phyloP scores from a whole-genome alignment of 2,797 vertebrate genomes.

The Gobionotothen gibberifrons region DNA sequence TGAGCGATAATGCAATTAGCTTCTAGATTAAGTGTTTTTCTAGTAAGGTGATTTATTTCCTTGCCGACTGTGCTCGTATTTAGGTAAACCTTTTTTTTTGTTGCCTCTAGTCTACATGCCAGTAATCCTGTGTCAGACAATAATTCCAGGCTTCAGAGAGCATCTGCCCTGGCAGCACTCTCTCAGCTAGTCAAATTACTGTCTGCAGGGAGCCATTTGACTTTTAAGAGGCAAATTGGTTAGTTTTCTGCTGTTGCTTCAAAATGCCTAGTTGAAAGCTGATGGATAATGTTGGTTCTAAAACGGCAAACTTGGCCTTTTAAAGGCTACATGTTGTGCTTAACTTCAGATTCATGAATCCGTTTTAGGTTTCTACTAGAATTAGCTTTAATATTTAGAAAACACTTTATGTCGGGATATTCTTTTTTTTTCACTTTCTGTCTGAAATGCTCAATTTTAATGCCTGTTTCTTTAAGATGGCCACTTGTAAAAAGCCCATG shows the following conservation, averaged over 20 bases:
- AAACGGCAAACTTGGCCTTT: neutral
- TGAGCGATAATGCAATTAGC: slow-evolving; percentile 32
- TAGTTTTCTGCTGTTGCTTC: slow-evolving; percentile 35
- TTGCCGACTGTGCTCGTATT: slow-evolving; percentile 37
- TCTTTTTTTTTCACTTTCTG: no score
- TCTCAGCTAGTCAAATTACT: slow-evolving; percentile 50
- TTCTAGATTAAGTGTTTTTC: slow-evolving; percentile 4
- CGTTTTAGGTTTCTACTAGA: no score
- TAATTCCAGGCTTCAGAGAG: slow-evolving; percentile 70
- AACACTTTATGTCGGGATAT: no score
- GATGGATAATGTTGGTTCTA: slow-evolving; percentile 1
- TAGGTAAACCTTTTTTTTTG: neutral
- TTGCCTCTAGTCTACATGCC: slow-evolving; percentile 39
- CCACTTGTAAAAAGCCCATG: no score
- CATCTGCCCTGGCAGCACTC: slow-evolving; percentile 53
- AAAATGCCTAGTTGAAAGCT: slow-evolving; percentile 31
- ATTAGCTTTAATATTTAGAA: no score
- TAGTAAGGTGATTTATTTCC: slow-evolving; percentile 27
- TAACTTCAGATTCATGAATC: no score
- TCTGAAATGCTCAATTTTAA: no score
- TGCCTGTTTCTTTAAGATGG: no score
- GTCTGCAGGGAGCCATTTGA: slow-evolving; percentile 29
- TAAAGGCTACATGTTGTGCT: no score
- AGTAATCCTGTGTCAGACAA: slow-evolving; percentile 72
- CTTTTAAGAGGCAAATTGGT: slow-evolving; percentile 19